phyloP scores from a whole-genome alignment of 1,140 invertebrate species.

The Brachionus paranguensis region DNA sequence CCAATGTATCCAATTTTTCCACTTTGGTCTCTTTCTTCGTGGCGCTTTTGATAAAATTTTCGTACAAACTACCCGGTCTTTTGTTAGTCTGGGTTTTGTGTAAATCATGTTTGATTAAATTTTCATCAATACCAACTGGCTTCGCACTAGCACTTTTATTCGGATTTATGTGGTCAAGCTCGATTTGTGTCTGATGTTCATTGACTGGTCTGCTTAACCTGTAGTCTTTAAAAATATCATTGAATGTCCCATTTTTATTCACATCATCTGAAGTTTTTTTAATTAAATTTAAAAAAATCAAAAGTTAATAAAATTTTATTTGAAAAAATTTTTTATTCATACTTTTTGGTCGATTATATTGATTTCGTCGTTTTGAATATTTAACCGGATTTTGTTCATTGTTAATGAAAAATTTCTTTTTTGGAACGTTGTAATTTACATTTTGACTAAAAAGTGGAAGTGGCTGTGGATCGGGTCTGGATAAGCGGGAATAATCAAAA shows the following conservation, averaged over 20 bases:
- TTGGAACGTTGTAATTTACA: slow-evolving; percentile 23
- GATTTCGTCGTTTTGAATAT: neutral
- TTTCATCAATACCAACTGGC: neutral
- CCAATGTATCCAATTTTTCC: neutral
- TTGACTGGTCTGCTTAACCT: neutral
- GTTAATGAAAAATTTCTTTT: neutral
- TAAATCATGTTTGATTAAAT: neutral
- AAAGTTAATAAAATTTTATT: neutral
- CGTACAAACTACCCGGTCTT: neutral
- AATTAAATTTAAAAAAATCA: neutral
- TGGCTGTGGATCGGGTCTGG: neutral
- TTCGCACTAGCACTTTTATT: neutral
- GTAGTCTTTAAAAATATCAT: neutral
- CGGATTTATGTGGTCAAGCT: neutral
- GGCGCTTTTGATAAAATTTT: slow-evolving; percentile 19
- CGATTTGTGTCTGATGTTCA: neutral
- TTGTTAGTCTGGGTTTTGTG: neutral
- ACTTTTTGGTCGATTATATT: neutral
- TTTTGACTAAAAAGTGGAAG: slow-evolving; percentile 13
- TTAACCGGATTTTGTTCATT: slow-evolving; percentile 6
- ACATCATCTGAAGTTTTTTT: neutral
- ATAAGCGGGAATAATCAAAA: neutral
- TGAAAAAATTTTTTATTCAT: neutral
- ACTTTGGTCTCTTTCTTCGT: neutral
- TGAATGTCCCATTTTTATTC: neutral